phyloP scores from a whole-genome alignment of 1,140 invertebrate genomes.

The Pomacea maculata region DNA sequence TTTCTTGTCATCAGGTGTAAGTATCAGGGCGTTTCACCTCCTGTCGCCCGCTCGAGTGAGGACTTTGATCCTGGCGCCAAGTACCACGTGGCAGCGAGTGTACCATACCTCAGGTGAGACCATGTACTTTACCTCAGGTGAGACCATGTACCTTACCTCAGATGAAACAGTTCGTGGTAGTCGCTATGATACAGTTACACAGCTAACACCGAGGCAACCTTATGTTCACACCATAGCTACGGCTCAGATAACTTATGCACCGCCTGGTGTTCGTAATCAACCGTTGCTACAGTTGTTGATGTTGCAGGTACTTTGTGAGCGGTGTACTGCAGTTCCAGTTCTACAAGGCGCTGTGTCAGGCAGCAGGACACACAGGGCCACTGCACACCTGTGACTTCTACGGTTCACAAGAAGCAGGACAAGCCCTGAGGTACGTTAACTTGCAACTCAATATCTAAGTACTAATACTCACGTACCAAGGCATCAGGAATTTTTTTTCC shows the following conservation, averaged over 20 bases:
- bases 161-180: no score
- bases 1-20: conserved; percentile 43
- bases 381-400: conserved; percentile 92
- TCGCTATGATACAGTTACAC: no score
- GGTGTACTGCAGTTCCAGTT: conserved; percentile 93
- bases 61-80: conserved; percentile 64
- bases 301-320: conserved; percentile 67
- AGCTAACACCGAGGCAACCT: no score
- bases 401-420: conserved; percentile 78
- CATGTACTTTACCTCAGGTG: background rate
- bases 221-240: no score
- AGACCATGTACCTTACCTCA: no score
- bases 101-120: conserved; percentile 57
- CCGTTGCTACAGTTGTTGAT: no score
- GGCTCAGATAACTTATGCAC: no score
- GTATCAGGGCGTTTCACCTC: conserved; percentile 59
- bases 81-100: conserved; percentile 57
- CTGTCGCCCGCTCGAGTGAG: conserved; percentile 41
- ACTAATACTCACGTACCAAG: background rate
- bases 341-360: conserved; percentile 82
- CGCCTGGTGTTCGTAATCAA: no score
- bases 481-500: no score
- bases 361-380: conserved; percentile 78
- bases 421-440: conserved; percentile 31
- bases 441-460: background rate